Percentiles rank a stretch among this genome's conserved stretches.
Conservation (phyloP, 2,797 vertebrate genomes). For the Agapornis canus region DNA sequence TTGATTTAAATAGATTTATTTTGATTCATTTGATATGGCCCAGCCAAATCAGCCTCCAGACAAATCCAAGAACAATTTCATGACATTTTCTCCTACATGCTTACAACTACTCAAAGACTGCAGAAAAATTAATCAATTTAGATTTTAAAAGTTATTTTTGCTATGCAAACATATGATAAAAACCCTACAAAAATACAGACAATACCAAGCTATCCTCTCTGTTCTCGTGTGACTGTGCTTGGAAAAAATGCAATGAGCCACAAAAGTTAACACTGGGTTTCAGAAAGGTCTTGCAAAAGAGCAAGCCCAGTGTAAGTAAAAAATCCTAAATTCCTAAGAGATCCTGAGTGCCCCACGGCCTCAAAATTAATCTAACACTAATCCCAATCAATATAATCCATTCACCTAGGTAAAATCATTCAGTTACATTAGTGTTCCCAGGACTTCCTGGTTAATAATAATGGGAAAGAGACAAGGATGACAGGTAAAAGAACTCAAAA, state of each 20-base stretch:
- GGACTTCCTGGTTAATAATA: neutral
- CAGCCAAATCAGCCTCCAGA: neutral
- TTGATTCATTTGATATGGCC: neutral
- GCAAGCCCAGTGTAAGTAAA: neutral
- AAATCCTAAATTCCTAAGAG: neutral
- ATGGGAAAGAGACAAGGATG: neutral
- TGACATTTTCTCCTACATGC: neutral
- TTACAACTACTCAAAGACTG: neutral
- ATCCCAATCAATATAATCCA: neutral
- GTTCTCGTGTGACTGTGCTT: neutral
- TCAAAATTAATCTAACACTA: neutral
- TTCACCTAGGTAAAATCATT: neutral
- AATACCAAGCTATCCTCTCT: neutral
- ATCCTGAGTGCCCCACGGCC: neutral
- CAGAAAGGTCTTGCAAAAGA: neutral
- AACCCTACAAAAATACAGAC: neutral
- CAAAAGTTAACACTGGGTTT: neutral
- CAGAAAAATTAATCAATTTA: neutral
- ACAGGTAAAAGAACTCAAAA: neutral
- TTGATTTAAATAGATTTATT: neutral
- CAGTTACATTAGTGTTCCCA: neutral
- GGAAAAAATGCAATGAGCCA: neutral
- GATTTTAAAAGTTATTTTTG: neutral
- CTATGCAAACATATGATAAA: rapidly evolving
- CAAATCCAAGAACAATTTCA: neutral